Evolutionary conservation across 1,140 invertebrate species (phyloP), one percentile per base, ranked within the genome.

Genomic region (Drosophila repletoides): DNA sequence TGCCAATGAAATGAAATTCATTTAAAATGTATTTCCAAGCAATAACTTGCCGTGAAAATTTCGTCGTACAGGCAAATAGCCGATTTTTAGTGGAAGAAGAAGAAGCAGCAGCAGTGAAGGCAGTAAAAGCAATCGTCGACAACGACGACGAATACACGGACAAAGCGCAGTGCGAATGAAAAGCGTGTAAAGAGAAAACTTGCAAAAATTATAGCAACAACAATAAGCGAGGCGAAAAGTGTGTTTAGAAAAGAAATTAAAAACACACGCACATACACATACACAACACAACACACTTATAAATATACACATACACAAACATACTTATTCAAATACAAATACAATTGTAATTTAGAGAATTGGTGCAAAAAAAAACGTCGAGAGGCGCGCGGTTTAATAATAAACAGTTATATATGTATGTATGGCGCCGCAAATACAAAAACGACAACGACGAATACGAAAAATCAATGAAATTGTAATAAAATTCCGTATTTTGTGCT

Each of bases 191-290:
- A 86, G 68, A 86, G 68, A 86, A 72, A 86, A 86, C 80, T 86
- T 72, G 80, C 80, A 86, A 86, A 86, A 84, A 79, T 86, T 86
- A 74, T 63, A 83, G 41, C 65, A 84, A 77, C 74, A 84, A 84
- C 65, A 68, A 72, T 43, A 72, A 59, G 58, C 48, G 46, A 74
- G 38, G 68, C 76, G 53, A 81, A 84, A 86, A 86, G 80, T 84
- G 80, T 86, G 75, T 80, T 86, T 86, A 79, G 80, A 86, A 84
- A 84, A 86, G 80, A 84, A 86, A 86, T 84, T 86, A 84, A 86
- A 86, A 86, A 80, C 81, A 86, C 72, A 77, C 72, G 60, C 70
- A 41, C 67, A 80, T 40, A 80, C 70, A 80, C 65, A 65, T 43
- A 72, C 56, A 61, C 43, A 75, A 68, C 22, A 29, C 17, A 24